Evolutionary conservation across 2,888 invertebrate genomes (phyloP).

Genomic region (Sussaba pulchella): DNA sequence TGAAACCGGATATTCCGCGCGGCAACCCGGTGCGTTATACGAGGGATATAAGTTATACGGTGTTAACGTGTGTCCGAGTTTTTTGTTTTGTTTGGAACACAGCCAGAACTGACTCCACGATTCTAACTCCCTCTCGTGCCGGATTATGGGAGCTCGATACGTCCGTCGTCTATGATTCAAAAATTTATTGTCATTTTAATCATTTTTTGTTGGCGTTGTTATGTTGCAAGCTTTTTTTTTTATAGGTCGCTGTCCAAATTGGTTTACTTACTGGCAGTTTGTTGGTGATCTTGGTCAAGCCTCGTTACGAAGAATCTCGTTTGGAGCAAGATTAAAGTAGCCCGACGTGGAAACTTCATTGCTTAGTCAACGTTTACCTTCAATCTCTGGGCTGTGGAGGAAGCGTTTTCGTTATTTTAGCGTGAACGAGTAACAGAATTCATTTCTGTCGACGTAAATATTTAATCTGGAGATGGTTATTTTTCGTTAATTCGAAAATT

Average conservation of each 20-base stretch:
- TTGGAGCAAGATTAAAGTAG: background rate
- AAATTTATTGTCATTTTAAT: background rate
- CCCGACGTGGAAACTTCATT: background rate
- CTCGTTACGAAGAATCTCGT: background rate
- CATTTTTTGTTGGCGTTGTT: constrained; percentile 9
- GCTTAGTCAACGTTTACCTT: background rate
- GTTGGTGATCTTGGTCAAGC: background rate
- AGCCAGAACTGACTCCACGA: constrained; percentile 27
- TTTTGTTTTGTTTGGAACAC: constrained; percentile 32
- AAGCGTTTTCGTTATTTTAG: background rate
- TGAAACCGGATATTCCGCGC: constrained; percentile 58
- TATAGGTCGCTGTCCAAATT: background rate
- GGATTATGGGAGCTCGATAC: constrained; percentile 76
- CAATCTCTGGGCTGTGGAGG: background rate
- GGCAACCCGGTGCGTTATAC: constrained; percentile 54
- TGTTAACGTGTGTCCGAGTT: constrained; percentile 53
- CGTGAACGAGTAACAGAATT: background rate
- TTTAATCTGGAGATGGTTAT: background rate
- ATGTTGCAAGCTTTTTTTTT: background rate
- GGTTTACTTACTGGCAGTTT: background rate
- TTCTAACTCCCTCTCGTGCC: constrained; percentile 30
- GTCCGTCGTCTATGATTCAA: constrained; percentile 33
- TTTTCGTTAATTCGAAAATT: background rate
- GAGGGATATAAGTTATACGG: constrained; percentile 59
- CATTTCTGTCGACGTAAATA: background rate